Conservation (phyloP, 2,888 invertebrate genomes). For the Macrophya alboannulata region DNA sequence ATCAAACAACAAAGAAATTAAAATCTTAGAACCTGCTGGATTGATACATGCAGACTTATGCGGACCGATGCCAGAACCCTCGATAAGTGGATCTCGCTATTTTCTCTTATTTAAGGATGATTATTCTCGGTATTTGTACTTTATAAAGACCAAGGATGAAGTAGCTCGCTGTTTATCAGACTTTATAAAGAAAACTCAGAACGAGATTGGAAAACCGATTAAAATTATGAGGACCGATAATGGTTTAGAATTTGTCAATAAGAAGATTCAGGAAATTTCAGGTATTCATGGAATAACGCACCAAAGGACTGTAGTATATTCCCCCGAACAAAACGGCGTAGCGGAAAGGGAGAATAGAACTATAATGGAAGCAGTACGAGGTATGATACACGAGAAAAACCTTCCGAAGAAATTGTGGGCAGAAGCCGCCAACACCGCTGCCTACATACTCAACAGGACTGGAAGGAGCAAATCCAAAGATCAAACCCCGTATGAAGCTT, state of each 20-base stretch:
- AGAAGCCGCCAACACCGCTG: constrained; percentile 22
- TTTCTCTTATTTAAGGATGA: constrained; percentile 63
- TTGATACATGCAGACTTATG: constrained; percentile 66
- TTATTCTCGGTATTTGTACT: constrained; percentile 56
- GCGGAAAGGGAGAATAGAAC: constrained; percentile 41
- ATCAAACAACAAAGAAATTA: constrained; percentile 44
- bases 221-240: constrained; percentile 60
- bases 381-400: not conserved
- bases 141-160: constrained; percentile 60
- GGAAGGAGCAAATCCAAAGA: constrained; percentile 38
- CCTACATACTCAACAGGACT: not conserved
- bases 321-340: constrained; percentile 19
- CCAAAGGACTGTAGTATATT: constrained; percentile 7
- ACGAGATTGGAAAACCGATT: constrained; percentile 54
- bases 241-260: constrained; percentile 61
- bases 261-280: constrained; percentile 32
- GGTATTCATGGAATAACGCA: not conserved
- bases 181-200: constrained; percentile 56
- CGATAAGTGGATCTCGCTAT: constrained; percentile 63
- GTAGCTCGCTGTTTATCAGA: constrained; percentile 50
- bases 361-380: constrained; percentile 11
- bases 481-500: constrained; percentile 61
- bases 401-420: constrained; percentile 9
- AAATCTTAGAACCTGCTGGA: constrained; percentile 58
- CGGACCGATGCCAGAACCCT: constrained; percentile 64